Evolutionary conservation across 92 coral and sea anemone genomes (phyloP), one percentile per base, ranked within the genome.

Genomic region (Galaxea fascicularis): DNA sequence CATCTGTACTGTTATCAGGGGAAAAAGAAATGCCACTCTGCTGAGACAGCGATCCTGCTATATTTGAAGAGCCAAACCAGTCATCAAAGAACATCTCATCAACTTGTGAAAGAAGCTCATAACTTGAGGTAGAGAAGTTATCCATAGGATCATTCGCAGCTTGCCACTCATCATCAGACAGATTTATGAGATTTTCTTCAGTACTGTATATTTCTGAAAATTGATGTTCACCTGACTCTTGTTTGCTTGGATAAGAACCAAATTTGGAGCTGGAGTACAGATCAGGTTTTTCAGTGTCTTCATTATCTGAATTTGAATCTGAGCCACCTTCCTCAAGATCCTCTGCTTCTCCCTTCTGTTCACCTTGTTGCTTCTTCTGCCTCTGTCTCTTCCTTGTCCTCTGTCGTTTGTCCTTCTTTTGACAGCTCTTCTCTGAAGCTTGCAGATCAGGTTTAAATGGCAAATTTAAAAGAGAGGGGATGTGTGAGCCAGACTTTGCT

Each of bases 51-150:
- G 86, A 56, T 25, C 86, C 68, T 44, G 86, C 28, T 0, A 1
- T 28, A 27, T 25, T 59, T 24, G 59, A 39, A 17, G 86, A 13
- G 12, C 76, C 76, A 18, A 71, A 82, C 53, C 46, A 2, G 68
- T 69, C 75, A 14, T 29, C 30, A 16, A 82, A 82, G 58, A 82
- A 71, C 4, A 82, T 8, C 11, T 68, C 59, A 10, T 82, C 86
- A 56, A 82, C 89, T 67, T 89, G 82, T n/a, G 90, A 80, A 14
- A 80, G 92, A 5, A 69, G 47, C 41, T 89, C 92, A 24, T 72
- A 31, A 29, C 41, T 58, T 49, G 73, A 71, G 13, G 65, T 60
- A 47, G 46, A 82, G 31, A 65, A 5, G n/a, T 74, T 65, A 65
- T 80, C 86, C 4, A 56, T 27, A 28, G 78, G 35, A 67, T 72